Percentiles rank a stretch among this genome's conserved stretches.
Conservation (phyloP, 2,113 vertebrate species). For the Butorides virescens region DNA sequence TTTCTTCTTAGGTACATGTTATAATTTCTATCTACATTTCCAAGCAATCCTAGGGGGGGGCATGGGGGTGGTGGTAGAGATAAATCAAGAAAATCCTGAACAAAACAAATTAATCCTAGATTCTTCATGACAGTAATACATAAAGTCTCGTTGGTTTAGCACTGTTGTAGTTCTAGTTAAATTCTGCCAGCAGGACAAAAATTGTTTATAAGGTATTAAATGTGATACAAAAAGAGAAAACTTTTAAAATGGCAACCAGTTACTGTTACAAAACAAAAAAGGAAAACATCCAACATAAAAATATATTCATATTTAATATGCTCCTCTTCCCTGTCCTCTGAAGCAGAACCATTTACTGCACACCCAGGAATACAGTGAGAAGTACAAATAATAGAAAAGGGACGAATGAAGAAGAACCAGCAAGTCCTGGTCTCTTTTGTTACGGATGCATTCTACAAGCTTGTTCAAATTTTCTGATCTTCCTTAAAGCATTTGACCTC, state of each 20-base stretch:
- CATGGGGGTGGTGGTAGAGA: neutral
- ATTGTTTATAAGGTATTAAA: neutral
- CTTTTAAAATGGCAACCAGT: neutral
- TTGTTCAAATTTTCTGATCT: neutral
- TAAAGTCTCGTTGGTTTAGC: neutral
- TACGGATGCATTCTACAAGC: neutral
- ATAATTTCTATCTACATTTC: neutral
- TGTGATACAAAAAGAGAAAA: neutral
- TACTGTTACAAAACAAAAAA: neutral
- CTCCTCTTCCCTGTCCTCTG: neutral
- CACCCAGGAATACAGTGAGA: neutral
- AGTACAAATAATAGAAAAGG: neutral
- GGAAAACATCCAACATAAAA: neutral
- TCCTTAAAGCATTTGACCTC: neutral
- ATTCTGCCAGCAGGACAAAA: neutral
- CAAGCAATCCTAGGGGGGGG: neutral
- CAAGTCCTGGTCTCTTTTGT: neutral
- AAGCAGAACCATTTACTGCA: neutral
- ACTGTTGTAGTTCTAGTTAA: neutral
- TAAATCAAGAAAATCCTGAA: neutral
- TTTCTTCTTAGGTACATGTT: neutral
- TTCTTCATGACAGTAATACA: neutral
- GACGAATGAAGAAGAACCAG: neutral
- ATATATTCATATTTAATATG: neutral
- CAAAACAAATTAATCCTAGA: neutral